Evolutionary conservation across 2,113 vertebrate genomes (phyloP).

Genomic region (Oceanodroma tethys): DNA sequence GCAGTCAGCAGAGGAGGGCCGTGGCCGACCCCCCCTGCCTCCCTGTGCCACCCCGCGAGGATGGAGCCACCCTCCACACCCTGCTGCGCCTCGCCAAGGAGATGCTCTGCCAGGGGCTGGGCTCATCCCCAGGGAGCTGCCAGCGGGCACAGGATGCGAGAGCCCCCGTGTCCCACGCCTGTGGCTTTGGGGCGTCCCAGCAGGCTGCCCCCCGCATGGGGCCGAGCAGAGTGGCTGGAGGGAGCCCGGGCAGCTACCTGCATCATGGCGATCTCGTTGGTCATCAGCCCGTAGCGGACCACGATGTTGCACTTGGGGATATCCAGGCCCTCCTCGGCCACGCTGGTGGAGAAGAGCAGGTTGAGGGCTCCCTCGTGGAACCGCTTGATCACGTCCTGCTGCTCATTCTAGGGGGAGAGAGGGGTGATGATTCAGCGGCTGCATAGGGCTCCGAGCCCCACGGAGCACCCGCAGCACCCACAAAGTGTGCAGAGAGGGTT

Average conservation of each 20-base stretch:
- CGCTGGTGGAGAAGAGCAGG: slow-evolving; percentile 90
- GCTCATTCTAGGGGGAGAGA: slow-evolving; percentile 63
- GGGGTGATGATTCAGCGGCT: background rate
- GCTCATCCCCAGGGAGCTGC: background rate
- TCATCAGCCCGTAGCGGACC: slow-evolving; percentile 91
- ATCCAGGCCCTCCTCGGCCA: slow-evolving; percentile 91
- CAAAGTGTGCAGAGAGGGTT: background rate
- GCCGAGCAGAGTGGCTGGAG: rapidly evolving
- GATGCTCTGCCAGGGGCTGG: background rate
- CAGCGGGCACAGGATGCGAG: rapidly evolving
- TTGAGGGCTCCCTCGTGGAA: slow-evolving; percentile 82
- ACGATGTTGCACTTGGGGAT: slow-evolving; percentile 88
- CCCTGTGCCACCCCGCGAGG: rapidly evolving
- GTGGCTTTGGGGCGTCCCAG: rapidly evolving
- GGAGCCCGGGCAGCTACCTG: slow-evolving; percentile 58
- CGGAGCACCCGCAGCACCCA: rapidly evolving
- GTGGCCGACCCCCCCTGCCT: rapidly evolving
- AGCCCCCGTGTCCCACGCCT: rapidly evolving
- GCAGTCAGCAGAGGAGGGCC: background rate
- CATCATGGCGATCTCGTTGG: slow-evolving; percentile 91
- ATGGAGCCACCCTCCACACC: background rate
- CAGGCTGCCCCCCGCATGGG: rapidly evolving
- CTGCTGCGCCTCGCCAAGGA: rapidly evolving
- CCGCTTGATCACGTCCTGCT: slow-evolving; percentile 76
- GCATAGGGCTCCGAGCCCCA: rapidly evolving